Evolutionary conservation across 30 jellyfish, hydroid and myxozoan genomes (phyloP), one percentile per base, ranked within the genome.

Genomic region (Phacellophora camtschatica): DNA sequence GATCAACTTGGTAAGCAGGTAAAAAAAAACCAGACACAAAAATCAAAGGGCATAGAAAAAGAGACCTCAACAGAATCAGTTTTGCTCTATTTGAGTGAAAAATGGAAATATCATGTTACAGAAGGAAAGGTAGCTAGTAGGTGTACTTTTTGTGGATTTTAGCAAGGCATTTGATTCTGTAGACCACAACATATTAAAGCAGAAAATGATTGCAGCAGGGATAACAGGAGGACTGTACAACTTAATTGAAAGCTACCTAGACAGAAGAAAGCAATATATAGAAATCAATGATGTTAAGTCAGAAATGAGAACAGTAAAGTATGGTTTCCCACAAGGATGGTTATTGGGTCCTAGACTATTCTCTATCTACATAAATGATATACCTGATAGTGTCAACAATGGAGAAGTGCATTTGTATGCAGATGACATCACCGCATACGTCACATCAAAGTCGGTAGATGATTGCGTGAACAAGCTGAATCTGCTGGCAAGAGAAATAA

Each of bases 151-250:
- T 49, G 5, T 49, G 64, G 64, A 49, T 49, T 49, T 49, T 49
- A 49, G 64, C 64, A 49, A 49, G 64, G 16, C 64, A 30, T 49
- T 49, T 49, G 64, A 49, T 49, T 49, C 64, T 49, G 64, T 49
- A 30, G 16, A 49, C 64, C 5, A 49, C n/a, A 30, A 49, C 64
- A 49, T 49, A 49, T 49, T 49, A 12, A 49, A 49, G 64, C 64
- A 49, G 64, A 49, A 49, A 49, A 49, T 49, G 64, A 49, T 49
- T 49, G 64, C 64, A 49, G 64, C 64, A 49, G 64, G 64, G 64
- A 49, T 49, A 49, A 49, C 64, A 49, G 64, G 64, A 49, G 64
- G 64, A 49, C 22, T 49, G 64, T 49, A 49, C 64, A 49, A 49
- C 64, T 49, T 3, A 12, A 49, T 49, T 49, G 64, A 41, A 54